Base-by-base conservation (phyloP, 2,888 invertebrate species). In the Euproctis similis region DNA sequence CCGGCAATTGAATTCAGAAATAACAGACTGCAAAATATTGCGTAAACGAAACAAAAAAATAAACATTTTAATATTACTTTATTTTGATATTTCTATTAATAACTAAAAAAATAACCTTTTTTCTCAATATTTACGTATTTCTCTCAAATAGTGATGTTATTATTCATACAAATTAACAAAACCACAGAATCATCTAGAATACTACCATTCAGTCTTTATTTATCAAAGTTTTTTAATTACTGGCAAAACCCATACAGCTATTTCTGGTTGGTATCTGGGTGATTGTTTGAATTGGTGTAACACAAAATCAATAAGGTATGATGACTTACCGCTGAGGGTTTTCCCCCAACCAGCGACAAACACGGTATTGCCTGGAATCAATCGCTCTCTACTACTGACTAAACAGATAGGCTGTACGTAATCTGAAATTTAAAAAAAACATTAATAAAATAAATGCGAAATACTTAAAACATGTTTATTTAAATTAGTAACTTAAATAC, bases 331-430 rank as follows among this genome's bases (percentile, higher is more conserved):
- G 26, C 46, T 59, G 49, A 87, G 82, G 39, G 89, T 89, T 72
- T 87, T 81, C 23, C 89, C 89, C 88, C 89, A 89, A 9, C 89
- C 89, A 6, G 88, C 87, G 3, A 88, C 87, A 24, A 67, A 86
- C 17, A 88, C 85, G 48, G 85, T 74, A 52, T 68, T 66, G 4
- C 86, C 86, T 2, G 61, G 52, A 4, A 58, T 46, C 12, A 87
- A 38, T 1, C 81, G 72, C 11, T 61, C 53, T 5, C 53, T 66
- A 28, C 27, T 47, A 30, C 59, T 59, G 8, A 86, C 75, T 44
- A 89, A 45, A 44, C 89, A 89, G 33, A 89, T 87, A 1, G 89
- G 88, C 62, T 86, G 69, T 2, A 89, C 84, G 46, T 85, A 89
- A 53, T 85, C 88, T 66, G 78, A 44, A 58, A 76, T 65, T 20